A percentile compares a stretch with the other conserved stretches of the same genome.
These are phyloP conservation scores for Eupithecia inturbata DNA, from an alignment of 2,888 invertebrate genomes.

Conservation along the genomic window DNA sequence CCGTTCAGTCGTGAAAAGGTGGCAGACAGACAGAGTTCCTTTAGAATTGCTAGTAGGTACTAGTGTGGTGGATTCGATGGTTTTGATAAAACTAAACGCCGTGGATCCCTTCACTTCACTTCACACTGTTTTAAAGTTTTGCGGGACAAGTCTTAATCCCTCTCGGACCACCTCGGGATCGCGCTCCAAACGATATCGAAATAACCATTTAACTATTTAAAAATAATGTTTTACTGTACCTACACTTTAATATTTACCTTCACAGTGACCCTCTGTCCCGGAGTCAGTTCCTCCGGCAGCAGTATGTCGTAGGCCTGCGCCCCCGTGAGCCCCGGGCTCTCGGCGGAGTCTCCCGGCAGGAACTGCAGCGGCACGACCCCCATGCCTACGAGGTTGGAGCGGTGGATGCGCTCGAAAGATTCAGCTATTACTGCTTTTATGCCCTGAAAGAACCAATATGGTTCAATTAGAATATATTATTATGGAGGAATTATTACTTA, in stretches of 20 bases:
- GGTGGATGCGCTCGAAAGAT: slow-evolving; percentile 98
- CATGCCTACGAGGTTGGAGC: slow-evolving; percentile 99
- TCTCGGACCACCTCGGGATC: no score
- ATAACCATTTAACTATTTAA: no score
- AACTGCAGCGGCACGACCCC: slow-evolving; percentile 98
- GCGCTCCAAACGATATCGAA: no score
- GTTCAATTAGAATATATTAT: not conserved
- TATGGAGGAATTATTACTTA: no score
- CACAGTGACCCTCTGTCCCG: slow-evolving; percentile 90
- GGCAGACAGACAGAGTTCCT: no score
- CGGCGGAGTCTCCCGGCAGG: slow-evolving; percentile 88
- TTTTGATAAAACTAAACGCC: no score
- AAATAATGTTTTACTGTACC: not conserved
- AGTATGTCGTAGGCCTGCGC: slow-evolving; percentile 90
- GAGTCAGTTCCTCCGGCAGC: slow-evolving; percentile 87
- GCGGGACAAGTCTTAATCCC: no score
- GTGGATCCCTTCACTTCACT: no score
- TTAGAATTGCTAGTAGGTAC: no score
- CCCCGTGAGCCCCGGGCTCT: slow-evolving; percentile 91
- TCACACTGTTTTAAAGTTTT: no score
- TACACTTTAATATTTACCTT: slow-evolving; percentile 82
- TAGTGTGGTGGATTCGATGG: no score
- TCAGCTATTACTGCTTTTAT: slow-evolving; percentile 98
- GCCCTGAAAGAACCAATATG: slow-evolving; percentile 79
- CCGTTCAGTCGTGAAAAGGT: no score